Conservation (phyloP, 2,797 vertebrate species). For the Phalloptychus januarius region DNA sequence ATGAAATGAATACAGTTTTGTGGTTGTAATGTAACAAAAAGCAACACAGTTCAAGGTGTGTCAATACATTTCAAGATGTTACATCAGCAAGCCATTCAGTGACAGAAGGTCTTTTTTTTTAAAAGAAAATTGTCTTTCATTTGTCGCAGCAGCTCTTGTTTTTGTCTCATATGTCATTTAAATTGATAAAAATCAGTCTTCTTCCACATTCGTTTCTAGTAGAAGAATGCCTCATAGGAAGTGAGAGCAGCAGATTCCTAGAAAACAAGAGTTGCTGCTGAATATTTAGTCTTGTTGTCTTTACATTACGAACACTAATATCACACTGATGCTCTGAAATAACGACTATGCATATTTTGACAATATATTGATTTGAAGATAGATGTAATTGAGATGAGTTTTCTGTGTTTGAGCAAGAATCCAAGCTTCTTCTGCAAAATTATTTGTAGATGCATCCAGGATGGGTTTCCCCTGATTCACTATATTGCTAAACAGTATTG, state of each 20-base stretch:
- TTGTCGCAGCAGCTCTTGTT: background rate
- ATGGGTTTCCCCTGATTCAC: constrained; percentile 11
- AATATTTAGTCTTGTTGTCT: background rate
- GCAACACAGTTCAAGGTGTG: background rate
- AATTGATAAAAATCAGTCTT: background rate
- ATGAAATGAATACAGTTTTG: background rate
- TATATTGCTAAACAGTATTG: constrained; percentile 12
- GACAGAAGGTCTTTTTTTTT: background rate
- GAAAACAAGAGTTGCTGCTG: background rate
- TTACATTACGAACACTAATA: background rate
- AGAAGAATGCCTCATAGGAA: background rate
- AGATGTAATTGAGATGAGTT: background rate
- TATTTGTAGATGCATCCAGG: background rate
- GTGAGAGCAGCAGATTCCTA: background rate
- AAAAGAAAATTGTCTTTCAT: background rate
- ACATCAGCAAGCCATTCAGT: background rate
- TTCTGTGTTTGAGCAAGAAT: background rate
- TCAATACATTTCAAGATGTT: background rate
- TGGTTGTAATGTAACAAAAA: background rate
- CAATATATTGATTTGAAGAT: background rate
- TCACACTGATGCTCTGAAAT: background rate
- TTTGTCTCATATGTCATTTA: background rate
- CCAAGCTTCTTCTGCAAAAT: background rate
- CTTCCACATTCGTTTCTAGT: background rate
- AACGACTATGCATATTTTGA: background rate